Conservation (phyloP, 2,113 vertebrate species). For the Cariama cristata region DNA sequence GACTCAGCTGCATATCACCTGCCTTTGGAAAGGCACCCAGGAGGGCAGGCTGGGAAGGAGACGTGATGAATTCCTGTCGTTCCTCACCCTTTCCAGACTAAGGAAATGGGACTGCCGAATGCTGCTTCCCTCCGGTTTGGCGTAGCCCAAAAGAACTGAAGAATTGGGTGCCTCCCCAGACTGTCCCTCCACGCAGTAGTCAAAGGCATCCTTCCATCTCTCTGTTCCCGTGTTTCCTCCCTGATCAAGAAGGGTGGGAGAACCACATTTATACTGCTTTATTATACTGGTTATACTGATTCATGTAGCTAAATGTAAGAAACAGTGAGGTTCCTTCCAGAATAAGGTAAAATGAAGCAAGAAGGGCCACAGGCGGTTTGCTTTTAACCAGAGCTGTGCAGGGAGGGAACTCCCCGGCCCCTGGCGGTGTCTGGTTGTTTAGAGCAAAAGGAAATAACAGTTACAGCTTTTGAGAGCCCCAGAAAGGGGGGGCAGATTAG, state of each 20-base stretch:
- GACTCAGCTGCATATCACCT: accelerated
- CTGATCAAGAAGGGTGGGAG: background rate
- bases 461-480: background rate
- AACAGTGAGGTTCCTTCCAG: background rate
- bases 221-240: background rate
- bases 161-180: background rate
- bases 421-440: background rate
- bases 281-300: background rate
- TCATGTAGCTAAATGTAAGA: background rate
- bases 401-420: background rate
- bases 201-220: background rate
- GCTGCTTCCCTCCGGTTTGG: background rate
- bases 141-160: background rate
- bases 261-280: background rate
- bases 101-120: background rate
- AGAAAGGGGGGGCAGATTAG: background rate
- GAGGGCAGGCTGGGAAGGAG: background rate
- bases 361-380: background rate
- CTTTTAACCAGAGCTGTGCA: background rate
- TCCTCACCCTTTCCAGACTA: background rate
- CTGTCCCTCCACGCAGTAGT: background rate
- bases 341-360: background rate
- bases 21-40: background rate
- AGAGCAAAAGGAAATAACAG: background rate
- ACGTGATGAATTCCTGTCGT: background rate